Conservation (phyloP, 2,113 vertebrate species). For the Eolophus roseicapilla region DNA sequence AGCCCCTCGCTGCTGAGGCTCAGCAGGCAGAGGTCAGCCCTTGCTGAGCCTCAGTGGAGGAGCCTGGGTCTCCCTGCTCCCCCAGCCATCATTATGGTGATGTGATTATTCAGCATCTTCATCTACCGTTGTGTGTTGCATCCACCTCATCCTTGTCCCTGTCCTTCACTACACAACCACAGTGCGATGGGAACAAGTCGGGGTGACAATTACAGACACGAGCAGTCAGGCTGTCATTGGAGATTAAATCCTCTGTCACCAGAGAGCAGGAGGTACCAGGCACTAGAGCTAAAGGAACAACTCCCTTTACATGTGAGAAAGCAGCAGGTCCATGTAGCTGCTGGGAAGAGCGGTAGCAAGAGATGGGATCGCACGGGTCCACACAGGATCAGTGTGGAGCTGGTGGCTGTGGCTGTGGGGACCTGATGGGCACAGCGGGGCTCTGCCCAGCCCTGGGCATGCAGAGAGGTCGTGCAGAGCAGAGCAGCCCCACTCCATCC, state of each 20-base stretch:
- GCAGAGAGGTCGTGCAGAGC: neutral
- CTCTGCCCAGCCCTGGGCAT: neutral
- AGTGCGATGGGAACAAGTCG: fast-evolving
- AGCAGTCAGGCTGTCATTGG: neutral
- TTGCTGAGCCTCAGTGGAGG: fast-evolving
- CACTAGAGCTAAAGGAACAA: neutral
- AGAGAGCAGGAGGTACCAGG: neutral
- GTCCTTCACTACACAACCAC: neutral
- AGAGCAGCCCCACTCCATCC: neutral
- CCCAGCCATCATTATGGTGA: neutral
- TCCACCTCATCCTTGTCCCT: neutral
- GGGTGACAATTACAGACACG: fast-evolving
- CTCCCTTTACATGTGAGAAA: neutral
- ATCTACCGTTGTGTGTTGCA: fast-evolving
- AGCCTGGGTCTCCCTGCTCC: neutral
- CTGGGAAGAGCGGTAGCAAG: neutral
- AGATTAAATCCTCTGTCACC: slow-evolving; percentile 10
- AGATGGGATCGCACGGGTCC: fast-evolving
- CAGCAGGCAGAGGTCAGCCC: neutral
- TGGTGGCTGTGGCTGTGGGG: neutral
- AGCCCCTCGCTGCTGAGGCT: neutral
- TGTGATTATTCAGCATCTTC: neutral
- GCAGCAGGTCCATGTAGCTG: neutral
- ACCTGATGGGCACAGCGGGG: neutral
- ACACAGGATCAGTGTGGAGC: fast-evolving